Evolutionary conservation across 2,888 invertebrate species (phyloP), one percentile per base, ranked within the genome.

Genomic region (Agriopis aurantiaria): DNA sequence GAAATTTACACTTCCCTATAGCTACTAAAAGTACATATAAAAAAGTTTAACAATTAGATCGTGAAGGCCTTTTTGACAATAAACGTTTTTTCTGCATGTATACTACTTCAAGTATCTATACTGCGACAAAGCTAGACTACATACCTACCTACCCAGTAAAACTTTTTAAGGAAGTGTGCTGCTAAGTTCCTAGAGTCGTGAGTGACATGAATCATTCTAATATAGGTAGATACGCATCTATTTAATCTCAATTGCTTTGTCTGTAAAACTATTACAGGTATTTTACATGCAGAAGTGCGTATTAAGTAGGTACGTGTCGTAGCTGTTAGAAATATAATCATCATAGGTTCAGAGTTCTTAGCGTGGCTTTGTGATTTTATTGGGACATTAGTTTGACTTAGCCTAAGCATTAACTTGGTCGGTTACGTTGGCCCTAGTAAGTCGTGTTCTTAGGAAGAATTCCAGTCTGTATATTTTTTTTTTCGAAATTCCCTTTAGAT

Each of bases 31-130:
- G 51, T 43, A 55, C 41, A 1, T 3, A 33, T 45, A 69, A 69
- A 69, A 68, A 69, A 49, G 59, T 56, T 61, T 56, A 68, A 60
- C 49, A 52, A 62, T 14, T 62, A 69, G 45, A 52, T 33, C 57
- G 52, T 41, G 72, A 69, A 72, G 72, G 72, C 45, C 72, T 69
- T 66, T 64, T 49, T 63, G 68, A 43, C 68, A 68, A 69, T 69
- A 64, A 56, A 61, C 11, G 52, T 65, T 71, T 71, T 62, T 68
- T 69, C 60, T 53, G 48, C 46, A 11, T 62, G 10, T 11, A 23
- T 17, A 51, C 40, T 40, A n/a, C 9, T 40, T 55, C 6, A 41
- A 43, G 10, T 57, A 56, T 9, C 4, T 57, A 41, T 14, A 62
- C 48, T 5, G 40, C 33, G 63, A 68, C 60, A 67, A 60, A 60